phyloP scores from a whole-genome alignment of 2,797 vertebrate species.

The Knipowitschia caucasica region DNA sequence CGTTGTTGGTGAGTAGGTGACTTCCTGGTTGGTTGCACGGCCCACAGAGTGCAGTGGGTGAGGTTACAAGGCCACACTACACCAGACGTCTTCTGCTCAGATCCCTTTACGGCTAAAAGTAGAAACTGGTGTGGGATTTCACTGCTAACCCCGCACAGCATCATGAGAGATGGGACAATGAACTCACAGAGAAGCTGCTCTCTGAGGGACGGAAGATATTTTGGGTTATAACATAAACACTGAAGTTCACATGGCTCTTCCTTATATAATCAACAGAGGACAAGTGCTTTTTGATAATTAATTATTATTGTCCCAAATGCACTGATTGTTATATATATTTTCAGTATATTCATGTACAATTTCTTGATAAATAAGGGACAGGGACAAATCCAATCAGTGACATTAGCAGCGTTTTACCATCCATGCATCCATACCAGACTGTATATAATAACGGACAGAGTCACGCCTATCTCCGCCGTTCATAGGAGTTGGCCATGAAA shows the following conservation, averaged over 20 bases:
- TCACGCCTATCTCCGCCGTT: too few relatives aligned
- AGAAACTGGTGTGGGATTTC: constrained; percentile 76
- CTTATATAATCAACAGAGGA: not conserved
- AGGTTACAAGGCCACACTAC: constrained; percentile 66
- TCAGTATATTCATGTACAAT: too few relatives aligned
- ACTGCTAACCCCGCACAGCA: constrained; percentile 47
- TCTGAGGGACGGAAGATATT: constrained; percentile 16
- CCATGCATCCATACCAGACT: too few relatives aligned
- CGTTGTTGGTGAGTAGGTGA: constrained; percentile 14
- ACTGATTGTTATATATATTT: not conserved
- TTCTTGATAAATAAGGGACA: too few relatives aligned
- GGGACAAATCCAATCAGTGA: too few relatives aligned
- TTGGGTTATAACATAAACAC: constrained; percentile 12
- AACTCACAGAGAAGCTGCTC: constrained; percentile 30
- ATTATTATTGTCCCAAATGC: not conserved
- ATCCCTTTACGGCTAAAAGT: constrained; percentile 78
- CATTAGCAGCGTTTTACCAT: too few relatives aligned
- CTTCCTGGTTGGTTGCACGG: constrained; percentile 27
- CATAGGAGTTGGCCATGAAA: too few relatives aligned
- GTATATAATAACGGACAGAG: too few relatives aligned
- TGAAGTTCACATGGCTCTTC: not conserved
- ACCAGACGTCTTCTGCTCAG: constrained; percentile 53
- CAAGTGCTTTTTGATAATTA: not conserved
- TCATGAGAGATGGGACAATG: constrained; percentile 57
- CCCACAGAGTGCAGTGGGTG: constrained; percentile 44